Evolutionary conservation across 2,888 invertebrate genomes (phyloP).

Genomic region (Perizoma flavofasciatum): DNA sequence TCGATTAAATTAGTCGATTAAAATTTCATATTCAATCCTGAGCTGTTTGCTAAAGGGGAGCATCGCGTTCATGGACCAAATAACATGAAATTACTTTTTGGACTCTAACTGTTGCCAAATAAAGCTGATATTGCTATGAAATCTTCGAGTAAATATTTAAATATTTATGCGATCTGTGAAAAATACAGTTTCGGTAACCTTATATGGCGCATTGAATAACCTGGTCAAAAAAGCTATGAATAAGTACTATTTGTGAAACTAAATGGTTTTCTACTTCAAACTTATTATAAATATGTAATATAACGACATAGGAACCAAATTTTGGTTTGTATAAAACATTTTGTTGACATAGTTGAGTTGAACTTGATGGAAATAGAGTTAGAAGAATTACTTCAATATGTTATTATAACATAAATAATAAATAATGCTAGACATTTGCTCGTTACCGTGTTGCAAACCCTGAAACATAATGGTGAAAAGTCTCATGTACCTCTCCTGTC

Average conservation of each 20-base stretch:
- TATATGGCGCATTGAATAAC: conserved; percentile 41
- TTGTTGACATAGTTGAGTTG: conserved; percentile 43
- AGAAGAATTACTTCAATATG: conserved; percentile 65
- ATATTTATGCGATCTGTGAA: conserved; percentile 57
- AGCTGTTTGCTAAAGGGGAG: conserved; percentile 86
- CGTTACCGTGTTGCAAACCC: too few species aligned
- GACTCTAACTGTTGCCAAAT: conserved; percentile 25
- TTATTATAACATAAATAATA: conserved; percentile 37
- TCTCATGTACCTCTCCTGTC: too few species aligned
- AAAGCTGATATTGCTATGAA: conserved; percentile 34
- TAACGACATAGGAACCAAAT: conserved; percentile 21
- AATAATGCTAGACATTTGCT: conserved; percentile 65
- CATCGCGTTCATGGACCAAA: conserved; percentile 49
- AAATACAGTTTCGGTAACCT: conserved; percentile 48
- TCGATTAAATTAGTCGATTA: conserved; percentile 89
- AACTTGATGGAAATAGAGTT: conserved; percentile 67
- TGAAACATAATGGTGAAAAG: too few species aligned
- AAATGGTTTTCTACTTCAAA: background rate
- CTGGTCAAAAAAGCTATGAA: conserved; percentile 13
- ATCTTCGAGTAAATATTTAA: conserved; percentile 39
- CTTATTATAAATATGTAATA: too few species aligned
- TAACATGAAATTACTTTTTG: conserved; percentile 35
- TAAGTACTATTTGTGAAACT: background rate
- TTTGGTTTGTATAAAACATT: conserved; percentile 51
- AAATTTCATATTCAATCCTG: conserved; percentile 93